Evolutionary conservation across 2,113 vertebrate genomes (phyloP), one percentile per base, ranked within the genome.

Genomic region (Aramus guarauna): DNA sequence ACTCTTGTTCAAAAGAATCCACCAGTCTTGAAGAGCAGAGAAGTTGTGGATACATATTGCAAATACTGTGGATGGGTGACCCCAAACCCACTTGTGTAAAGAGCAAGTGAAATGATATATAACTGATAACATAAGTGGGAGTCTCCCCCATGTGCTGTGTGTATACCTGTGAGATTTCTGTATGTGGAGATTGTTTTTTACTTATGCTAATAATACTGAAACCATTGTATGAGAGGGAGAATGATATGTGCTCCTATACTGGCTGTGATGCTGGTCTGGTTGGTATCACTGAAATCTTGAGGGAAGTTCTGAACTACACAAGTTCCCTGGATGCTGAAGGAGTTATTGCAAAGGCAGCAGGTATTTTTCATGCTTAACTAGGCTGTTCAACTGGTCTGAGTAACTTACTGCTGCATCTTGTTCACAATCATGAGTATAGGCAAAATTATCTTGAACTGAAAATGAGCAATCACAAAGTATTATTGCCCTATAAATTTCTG

Each of bases 91-190:
- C 20, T 48, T 12, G 12, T 7, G 8, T 47, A 63, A 83, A 73
- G 12, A 69, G 1, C 5, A 60, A 71, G 11, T 22, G 20, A 66
- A 74, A 47, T 14, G 6, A 6, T 55, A 19, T 45, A 8, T 69
- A 37, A 4, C 10, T 24, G 3, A 13, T 39, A 47, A 47, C 9
- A 9, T 11, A 48, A 5, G 8, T 32, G 21, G 34, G 60, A 63
- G 9, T 77, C 10, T 52, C 5, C 19, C 1, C 8, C 9, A 11
- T 2, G 1, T 36, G 26, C 3, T 62, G 2, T 39, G 12, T 13
- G 9, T 22, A 10, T 29, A 52, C 50, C n/a, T 41, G 18, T n/a
- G 30, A 79, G 23, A 34, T 75, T 75, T 75, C 30, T 43, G 0
- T 15, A n/a, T 4, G 5, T 3, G 20, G 60, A 16, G 15, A 30